phyloP scores from a whole-genome alignment of 92 coral and sea anemone species.

The Plumapathes pennacea region DNA sequence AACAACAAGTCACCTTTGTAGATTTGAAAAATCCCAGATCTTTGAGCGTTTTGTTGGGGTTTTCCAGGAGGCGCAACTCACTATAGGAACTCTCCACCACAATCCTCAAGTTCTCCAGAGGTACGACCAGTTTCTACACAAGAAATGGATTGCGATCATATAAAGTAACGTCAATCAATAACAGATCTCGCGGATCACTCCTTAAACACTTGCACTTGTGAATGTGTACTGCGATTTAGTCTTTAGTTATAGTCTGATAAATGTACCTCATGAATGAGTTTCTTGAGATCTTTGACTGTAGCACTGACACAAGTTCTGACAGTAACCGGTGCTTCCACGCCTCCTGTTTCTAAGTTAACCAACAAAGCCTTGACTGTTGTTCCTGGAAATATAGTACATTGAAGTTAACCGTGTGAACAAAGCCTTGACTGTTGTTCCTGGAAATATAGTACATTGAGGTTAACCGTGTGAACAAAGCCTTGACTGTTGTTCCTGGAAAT shows the following conservation, averaged over 20 bases:
- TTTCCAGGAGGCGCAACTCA: slow-evolving; percentile 73
- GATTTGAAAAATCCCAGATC: slow-evolving; percentile 87
- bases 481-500: no score
- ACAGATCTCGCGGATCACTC: no score
- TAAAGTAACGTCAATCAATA: no score
- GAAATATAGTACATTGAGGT: no score
- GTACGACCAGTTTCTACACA: slow-evolving; percentile 63
- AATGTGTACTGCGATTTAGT: no score
- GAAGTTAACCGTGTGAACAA: no score
- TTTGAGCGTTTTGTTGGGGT: slow-evolving; percentile 61
- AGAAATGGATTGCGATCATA: neutral
- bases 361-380: slow-evolving; percentile 75
- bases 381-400: slow-evolving; percentile 44
- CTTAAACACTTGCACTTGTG: no score
- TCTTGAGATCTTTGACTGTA: slow-evolving; percentile 54
- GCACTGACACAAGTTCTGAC: slow-evolving; percentile 63
- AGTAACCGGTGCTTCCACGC: slow-evolving; percentile 53
- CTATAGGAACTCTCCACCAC: slow-evolving; percentile 70
- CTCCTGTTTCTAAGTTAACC: slow-evolving; percentile 60
- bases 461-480: no score
- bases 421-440: no score
- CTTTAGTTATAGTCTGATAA: no score
- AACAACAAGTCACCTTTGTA: no score
- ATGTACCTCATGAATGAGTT: slow-evolving; percentile 65
- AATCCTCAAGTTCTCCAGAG: slow-evolving; percentile 72